Percentiles rank a stretch among this genome's conserved stretches.
These are phyloP conservation scores for Schizaphis graminum DNA, from an alignment of 2,888 invertebrate species.

Conservation along the genomic window DNA sequence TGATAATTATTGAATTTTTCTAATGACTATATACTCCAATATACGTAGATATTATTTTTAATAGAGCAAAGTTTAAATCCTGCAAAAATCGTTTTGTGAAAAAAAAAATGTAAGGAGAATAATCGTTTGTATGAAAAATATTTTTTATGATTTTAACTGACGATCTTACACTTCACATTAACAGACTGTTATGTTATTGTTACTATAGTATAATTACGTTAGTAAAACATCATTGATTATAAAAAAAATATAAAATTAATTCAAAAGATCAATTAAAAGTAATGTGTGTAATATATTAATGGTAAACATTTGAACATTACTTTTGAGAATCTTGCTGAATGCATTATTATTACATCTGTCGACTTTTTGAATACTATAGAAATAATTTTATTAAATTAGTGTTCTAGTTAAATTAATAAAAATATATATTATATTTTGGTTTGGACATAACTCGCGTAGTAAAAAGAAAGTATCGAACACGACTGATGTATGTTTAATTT, in stretches of 20 bases:
- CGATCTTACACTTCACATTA: neutral
- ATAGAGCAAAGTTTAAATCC: too few relatives aligned
- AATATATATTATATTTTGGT: neutral
- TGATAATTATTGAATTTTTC: too few relatives aligned
- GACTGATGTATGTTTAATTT: neutral
- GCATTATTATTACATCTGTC: neutral
- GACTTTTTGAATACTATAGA: neutral
- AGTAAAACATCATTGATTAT: neutral
- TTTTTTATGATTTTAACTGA: neutral
- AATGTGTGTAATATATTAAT: neutral
- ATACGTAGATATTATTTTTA: too few relatives aligned
- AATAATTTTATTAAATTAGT: neutral
- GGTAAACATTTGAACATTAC: neutral
- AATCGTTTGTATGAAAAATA: too few relatives aligned
- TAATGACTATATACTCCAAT: too few relatives aligned
- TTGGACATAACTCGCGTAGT: neutral
- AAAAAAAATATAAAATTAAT: neutral
- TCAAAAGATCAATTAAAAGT: neutral
- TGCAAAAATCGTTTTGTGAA: too few relatives aligned
- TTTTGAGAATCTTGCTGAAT: neutral
- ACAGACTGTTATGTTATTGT: neutral
- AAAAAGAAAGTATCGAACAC: neutral
- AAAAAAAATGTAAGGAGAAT: too few relatives aligned
- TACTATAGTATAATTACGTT: neutral
- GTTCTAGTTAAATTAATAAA: neutral